Evolutionary conservation across 2,113 vertebrate species (phyloP), one percentile per base, ranked within the genome.

Genomic region (Sylvietta virens): DNA sequence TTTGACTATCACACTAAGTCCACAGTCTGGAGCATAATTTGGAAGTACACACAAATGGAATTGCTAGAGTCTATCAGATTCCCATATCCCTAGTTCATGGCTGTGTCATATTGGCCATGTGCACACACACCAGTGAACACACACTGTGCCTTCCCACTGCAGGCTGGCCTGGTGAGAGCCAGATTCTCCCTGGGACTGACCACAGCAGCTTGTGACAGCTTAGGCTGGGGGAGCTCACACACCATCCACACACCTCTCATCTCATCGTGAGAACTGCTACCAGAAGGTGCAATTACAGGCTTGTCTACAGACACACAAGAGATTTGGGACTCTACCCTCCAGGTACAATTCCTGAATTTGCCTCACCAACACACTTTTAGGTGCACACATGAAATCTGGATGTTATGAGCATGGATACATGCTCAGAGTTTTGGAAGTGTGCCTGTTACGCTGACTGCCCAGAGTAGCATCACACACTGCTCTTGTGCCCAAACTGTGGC

Each of bases 101-200:
- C 61, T 18, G 0, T 3, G 6, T 16, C 48, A 40, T n/a, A 37
- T 8, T 5, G 16, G 35, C 23, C 61, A 54, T 40, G 76, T 28
- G 30, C 42, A 66, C 64, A 35, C 24, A 11, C 20, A 22, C 11
- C 19, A 3, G 23, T 2, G 11, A 54, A 4, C 30, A 11, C 2
- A 0, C 0, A 3, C 21, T 44, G 28, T 81, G 53, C 53, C 31
- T 70, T 71, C 57, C 28, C 16, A 1, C 24, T 2, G 0, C 35
- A 23, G 56, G 23, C 64, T 72, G 60, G 23, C 61, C 57, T 27
- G 58, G 19, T 11, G 6, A 0, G 15, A 69, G 39, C 35, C 62
- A 40, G 2, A 4, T 64, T 64, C 62, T 51, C 11, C 21, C 57
- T 9, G 31, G 40, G 19, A 65, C 4, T 10, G 80, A 40, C 42